Percentiles rank a stretch among this genome's conserved stretches.
These are phyloP conservation scores for Palythoa grandiflora DNA, from an alignment of 92 coral and sea anemone species.

Conservation along the genomic window DNA sequence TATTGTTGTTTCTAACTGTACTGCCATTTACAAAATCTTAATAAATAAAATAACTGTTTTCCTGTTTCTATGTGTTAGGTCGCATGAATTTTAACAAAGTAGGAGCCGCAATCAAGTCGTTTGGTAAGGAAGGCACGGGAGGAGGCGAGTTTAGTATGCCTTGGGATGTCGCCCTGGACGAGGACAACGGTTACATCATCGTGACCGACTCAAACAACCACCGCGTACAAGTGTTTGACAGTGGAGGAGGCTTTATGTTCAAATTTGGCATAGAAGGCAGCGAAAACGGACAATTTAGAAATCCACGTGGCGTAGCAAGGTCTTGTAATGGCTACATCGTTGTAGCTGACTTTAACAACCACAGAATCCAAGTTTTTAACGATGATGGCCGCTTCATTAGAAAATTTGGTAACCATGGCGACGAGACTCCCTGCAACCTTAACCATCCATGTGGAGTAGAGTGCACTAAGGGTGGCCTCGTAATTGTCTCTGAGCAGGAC, in stretches of 20 bases:
- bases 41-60: too few species aligned
- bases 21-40: too few species aligned
- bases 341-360: constrained; percentile 94
- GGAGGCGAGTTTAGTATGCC: constrained; percentile 97
- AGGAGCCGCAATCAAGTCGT: constrained; percentile 77
- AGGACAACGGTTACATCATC: constrained; percentile 83
- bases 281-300: constrained; percentile 88
- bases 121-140: constrained; percentile 91
- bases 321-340: constrained; percentile 86
- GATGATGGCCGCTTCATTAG: constrained; percentile 94
- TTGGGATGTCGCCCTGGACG: constrained; percentile 92
- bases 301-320: constrained; percentile 88
- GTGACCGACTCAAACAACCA: constrained; percentile 94
- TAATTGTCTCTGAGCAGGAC: constrained; percentile 92
- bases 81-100: constrained; percentile 90
- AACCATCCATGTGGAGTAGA: constrained; percentile 95
- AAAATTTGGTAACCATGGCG: constrained; percentile 80
- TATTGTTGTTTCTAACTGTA: too few species aligned
- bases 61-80: constrained; percentile 25
- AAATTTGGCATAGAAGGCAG: constrained; percentile 89
- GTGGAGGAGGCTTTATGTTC: constrained; percentile 87
- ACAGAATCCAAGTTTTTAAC: constrained; percentile 90
- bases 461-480: constrained; percentile 85
- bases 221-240: constrained; percentile 94
- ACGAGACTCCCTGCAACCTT: constrained; percentile 76